Base-by-base conservation (phyloP, 2,113 vertebrate genomes). In the Strigops habroptila region DNA sequence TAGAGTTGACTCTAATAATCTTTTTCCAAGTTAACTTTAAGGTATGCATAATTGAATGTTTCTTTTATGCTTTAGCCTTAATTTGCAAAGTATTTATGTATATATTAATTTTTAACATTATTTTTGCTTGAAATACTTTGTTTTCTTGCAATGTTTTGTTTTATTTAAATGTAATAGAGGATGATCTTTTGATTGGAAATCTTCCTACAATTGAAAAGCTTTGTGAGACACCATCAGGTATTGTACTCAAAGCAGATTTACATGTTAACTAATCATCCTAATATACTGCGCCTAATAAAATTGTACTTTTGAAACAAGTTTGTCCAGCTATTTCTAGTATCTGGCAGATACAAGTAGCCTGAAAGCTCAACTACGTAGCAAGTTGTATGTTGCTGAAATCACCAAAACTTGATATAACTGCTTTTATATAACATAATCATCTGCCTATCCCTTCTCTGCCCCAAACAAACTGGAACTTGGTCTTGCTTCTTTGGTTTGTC, bases 161-260 rank as follows among this genome's bases (percentile, higher is more conserved):
- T 96, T 90, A 97, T 97, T 96, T 97, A 98, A 98, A 95, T 91
- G 73, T 96, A 97, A 97, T 98, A 99, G 99, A 99, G 91, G 98
- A 98, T 91, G 98, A 98, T 98, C 95, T 98, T 97, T 99, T 99
- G 96, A 97, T 98, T 98, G 97, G 95, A 71, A 99, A 98, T 97
- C 98, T 98, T 97, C 98, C 98, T 91, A 98, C 98, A 96, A 98
- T 98, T 98, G 98, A 98, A 98, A 99, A 98, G 97, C 98, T 97
- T 92, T 98, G 97, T 98, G 98, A 99, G 70, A 98, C 98, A 62
- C 96, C 98, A 84, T 97, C 98, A 99, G 99, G 99, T 99, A 99
- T 92, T 88, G 97, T 98, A 96, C 79, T 43, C n/a, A 86, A 95
- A 96, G 93, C 65, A 92, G 80, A 94, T 82, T 21, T 97, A 55